Evolutionary conservation across 2,113 vertebrate genomes (phyloP), one percentile per base, ranked within the genome.

Genomic region (Platichthys flesus): DNA sequence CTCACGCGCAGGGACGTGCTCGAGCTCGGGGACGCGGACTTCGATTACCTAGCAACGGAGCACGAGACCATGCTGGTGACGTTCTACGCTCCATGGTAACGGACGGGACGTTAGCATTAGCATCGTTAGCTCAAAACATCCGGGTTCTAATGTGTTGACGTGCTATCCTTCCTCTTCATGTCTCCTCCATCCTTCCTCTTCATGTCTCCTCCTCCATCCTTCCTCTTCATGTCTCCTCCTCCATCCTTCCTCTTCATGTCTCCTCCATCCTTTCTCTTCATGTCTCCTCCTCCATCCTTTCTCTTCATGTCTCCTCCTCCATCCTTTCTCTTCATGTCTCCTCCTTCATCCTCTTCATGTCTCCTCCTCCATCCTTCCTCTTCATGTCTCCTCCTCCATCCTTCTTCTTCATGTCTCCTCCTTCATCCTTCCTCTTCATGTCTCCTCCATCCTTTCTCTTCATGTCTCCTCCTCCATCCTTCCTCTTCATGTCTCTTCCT

Each of bases 51-150:
- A 60, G 87, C 93, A 12, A 56, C 87, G 20, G 93, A 88, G 80
- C 92, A 94, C 71, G 92, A 95, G 86, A 94, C 93, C 79, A 85
- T 94, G 92, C 92, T 95, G 65, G 88, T 94, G 64, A 93, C 82
- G 62, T 95, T 95, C 91, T 94, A 93, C 74, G 93, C 94, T 42
- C 94, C 94, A 5, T 94, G 94, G 94, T 95, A 85, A 92, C 76
- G 13, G 15, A 12, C 0, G 18, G 0, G 1, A 1, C 2, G n/a
- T 56, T 67, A 75, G 71, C 57, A 7, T 82, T 74, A 74, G 59
- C 60, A 45, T 28, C 2, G 42, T 26, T 69, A n/a, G 60, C 66
- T 35, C 37, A 23, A 24, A 14, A 56, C 8, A 21, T 3, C 13
- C 21, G n/a, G 23, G 24, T 9, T 26, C 13, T 26, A 16, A 57